Percentiles rank a stretch among this genome's conserved stretches.
Conservation (phyloP, 2,888 invertebrate species). For the Sphecodes monilicornis region DNA sequence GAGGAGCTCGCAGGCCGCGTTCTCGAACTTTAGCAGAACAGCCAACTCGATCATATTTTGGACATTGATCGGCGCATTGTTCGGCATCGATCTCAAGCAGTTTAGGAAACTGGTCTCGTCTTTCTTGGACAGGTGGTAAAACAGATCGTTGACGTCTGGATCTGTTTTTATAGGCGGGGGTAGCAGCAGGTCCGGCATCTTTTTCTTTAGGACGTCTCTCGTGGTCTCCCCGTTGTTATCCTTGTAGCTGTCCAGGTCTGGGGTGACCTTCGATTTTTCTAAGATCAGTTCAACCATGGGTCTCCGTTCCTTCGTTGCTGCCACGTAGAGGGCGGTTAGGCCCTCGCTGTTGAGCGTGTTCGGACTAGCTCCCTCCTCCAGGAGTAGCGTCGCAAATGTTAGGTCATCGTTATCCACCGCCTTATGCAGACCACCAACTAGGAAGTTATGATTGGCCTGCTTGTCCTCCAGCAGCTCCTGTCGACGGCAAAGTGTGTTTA, state of each 20-base stretch:
- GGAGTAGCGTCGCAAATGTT: no score
- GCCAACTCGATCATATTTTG: conserved; percentile 85
- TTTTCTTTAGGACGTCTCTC: conserved; percentile 86
- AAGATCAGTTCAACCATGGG: conserved; percentile 86
- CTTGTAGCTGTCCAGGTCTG: conserved; percentile 86
- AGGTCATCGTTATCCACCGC: no score
- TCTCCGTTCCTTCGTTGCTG: conserved; percentile 87
- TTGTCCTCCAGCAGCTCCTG: no score
- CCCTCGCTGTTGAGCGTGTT: conserved; percentile 86
- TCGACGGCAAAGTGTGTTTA: no score
- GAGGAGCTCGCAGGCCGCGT: conserved; percentile 85
- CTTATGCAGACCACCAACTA: no score
- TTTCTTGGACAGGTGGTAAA: conserved; percentile 86
- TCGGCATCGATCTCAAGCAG: conserved; percentile 83
- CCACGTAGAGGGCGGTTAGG: conserved; percentile 87
- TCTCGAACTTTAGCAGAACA: conserved; percentile 86
- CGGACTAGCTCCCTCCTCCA: conserved; percentile 86
- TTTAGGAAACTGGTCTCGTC: conserved; percentile 87
- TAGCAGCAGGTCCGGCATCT: conserved; percentile 59
- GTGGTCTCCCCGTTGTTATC: conserved; percentile 87
- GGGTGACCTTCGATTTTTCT: conserved; percentile 84
- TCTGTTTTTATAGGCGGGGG: conserved; percentile 37
- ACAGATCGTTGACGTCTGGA: conserved; percentile 85
- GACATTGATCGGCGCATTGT: conserved; percentile 80
- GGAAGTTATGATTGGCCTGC: no score